Conservation (phyloP, 2,797 vertebrate species). For the Parambassis ranga region DNA sequence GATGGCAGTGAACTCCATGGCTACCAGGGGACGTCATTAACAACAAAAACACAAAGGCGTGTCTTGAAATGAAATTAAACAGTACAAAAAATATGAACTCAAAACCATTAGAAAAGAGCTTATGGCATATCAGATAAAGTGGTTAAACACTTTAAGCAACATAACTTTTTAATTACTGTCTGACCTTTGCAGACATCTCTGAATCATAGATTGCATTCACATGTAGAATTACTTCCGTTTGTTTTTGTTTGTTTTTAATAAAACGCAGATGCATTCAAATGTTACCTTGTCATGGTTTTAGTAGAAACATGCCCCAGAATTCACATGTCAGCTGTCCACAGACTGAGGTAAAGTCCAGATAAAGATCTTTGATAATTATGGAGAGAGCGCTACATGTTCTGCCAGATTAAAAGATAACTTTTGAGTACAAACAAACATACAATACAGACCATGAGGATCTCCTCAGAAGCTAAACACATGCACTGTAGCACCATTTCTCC, state of each 20-base stretch:
- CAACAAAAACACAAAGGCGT: background rate
- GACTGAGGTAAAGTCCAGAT: background rate
- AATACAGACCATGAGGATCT: conserved; percentile 30
- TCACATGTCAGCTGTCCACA: background rate
- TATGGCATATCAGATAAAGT: conserved; percentile 1
- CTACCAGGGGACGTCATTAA: conserved; percentile 24
- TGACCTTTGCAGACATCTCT: conserved; percentile 29
- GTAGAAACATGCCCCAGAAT: conserved; percentile 7
- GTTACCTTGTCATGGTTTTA: conserved; percentile 21
- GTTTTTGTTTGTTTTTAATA: conserved; percentile 16
- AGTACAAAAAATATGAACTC: conserved; percentile 1
- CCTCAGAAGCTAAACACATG: conserved; percentile 25
- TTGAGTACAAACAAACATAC: conserved; percentile 16
- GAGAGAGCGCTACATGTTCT: background rate
- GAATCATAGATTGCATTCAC: conserved; percentile 5
- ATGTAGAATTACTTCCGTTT: conserved; percentile 29
- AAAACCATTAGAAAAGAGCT: background rate
- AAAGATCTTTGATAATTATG: background rate
- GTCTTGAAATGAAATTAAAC: background rate
- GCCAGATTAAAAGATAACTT: conserved; percentile 9
- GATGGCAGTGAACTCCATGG: conserved; percentile 1
- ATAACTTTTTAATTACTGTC: conserved; percentile 20
- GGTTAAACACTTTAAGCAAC: conserved; percentile 5
- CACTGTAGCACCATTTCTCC: conserved; percentile 23
- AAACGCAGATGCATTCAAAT: conserved; percentile 29